Conservation (phyloP, 2,113 vertebrate species). For the Platysternon megacephalum region DNA sequence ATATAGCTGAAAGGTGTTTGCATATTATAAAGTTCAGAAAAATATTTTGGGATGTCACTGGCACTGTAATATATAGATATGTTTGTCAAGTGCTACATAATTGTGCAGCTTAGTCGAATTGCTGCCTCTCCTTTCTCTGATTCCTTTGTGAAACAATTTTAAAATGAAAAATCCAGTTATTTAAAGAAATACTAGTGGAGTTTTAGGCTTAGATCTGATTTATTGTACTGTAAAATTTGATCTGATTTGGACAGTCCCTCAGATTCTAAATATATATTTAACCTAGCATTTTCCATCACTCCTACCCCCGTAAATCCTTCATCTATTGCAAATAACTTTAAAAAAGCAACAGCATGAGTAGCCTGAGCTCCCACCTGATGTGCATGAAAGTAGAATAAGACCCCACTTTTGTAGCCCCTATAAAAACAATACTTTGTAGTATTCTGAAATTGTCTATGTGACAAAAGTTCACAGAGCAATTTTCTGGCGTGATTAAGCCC, state of each 20-base stretch:
- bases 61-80: background rate
- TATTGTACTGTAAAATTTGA: background rate
- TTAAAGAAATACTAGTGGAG: constrained; percentile 2
- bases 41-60: background rate
- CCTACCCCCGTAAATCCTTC: background rate
- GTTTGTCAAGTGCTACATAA: background rate
- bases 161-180: background rate
- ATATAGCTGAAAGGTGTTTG: background rate
- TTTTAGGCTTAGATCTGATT: background rate
- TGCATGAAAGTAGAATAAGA: background rate
- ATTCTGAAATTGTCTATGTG: background rate
- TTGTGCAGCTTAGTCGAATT: constrained; percentile 11
- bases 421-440: background rate
- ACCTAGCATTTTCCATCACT: background rate
- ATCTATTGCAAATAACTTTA: fast-evolving
- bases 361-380: background rate
- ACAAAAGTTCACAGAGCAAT: background rate
- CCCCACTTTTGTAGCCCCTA: fast-evolving
- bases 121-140: background rate
- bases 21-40: background rate
- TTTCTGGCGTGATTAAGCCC: background rate
- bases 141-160: background rate
- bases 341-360: background rate
- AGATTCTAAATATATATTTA: background rate
- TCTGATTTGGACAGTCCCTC: background rate